phyloP scores from a whole-genome alignment of 2,113 vertebrate genomes.

The pig (Sus scrofa) region T2T-Sscrofa CM000826.6:126218001-126218500 shows the following conservation, averaged over 20 bases:
- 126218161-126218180: not conserved
- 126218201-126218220: not conserved
- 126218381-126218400: conserved; percentile 49
- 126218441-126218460: conserved; percentile 55
- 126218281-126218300: conserved; percentile 63
- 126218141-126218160: not conserved
- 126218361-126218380: not conserved
- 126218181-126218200: not conserved
- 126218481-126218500: conserved; percentile 34
- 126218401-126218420: conserved; percentile 14
- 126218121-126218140: not conserved
- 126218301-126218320: not conserved
- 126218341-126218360: not conserved
- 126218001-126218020: not conserved
- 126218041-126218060: not conserved
- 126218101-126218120: not conserved
- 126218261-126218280: conserved; percentile 19
- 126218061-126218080: not conserved
- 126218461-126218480: conserved; percentile 49
- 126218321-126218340: not conserved
- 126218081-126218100: no score
- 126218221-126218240: conserved; percentile 27
- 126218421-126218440: conserved; percentile 38
- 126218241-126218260: not conserved
- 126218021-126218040: not conserved